Conservation (phyloP, 2,113 vertebrate genomes). For the Thomomys bottae region DNA sequence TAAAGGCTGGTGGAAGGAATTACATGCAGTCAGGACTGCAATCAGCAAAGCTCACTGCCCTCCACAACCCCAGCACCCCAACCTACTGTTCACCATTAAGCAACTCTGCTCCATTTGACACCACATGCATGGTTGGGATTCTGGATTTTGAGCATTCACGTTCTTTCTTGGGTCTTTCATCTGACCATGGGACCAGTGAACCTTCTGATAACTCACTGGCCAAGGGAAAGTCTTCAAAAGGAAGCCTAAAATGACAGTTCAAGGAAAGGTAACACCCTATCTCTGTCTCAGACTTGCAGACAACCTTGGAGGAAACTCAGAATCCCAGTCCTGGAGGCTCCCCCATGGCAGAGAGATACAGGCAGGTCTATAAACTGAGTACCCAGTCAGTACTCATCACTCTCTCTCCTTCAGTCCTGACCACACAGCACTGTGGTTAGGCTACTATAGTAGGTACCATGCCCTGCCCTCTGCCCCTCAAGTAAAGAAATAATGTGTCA, state of each 20-base stretch:
- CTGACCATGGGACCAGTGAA: not conserved
- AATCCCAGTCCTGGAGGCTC: not conserved
- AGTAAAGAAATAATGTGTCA: constrained; percentile 36
- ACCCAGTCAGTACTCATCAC: not conserved
- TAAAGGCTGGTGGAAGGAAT: no score
- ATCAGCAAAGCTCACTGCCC: not conserved
- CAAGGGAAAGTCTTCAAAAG: not conserved
- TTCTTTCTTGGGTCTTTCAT: not conserved
- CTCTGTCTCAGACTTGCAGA: not conserved
- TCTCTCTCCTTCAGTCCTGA: constrained; percentile 9
- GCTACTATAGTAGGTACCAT: constrained; percentile 2
- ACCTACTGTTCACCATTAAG: not conserved
- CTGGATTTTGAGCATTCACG: not conserved
- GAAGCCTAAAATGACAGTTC: not conserved
- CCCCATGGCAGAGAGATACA: fast-evolving
- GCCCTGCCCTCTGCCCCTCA: not conserved
- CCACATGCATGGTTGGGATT: fast-evolving
- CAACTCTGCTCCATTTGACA: not conserved
- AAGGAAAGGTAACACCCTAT: not conserved
- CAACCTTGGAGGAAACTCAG: not conserved
- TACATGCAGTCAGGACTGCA: not conserved
- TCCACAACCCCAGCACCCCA: not conserved
- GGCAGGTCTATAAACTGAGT: fast-evolving
- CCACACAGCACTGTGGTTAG: not conserved
- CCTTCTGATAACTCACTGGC: not conserved